Percentiles rank a stretch among this genome's conserved stretches.
phyloP scores from a whole-genome alignment of 2,113 vertebrate genomes.

The pig (Sus scrofa) region T2T-Sscrofa CM000820.6:25664501-25665000 shows the following conservation, averaged over 20 bases:
- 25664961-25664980: background rate
- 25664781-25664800: background rate
- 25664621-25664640: background rate
- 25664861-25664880: background rate
- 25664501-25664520: background rate
- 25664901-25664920: background rate
- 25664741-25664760: constrained; percentile 57
- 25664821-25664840: background rate
- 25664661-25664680: background rate
- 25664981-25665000: background rate
- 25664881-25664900: background rate
- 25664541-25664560: background rate
- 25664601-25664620: background rate
- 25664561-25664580: background rate
- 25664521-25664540: background rate
- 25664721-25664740: background rate
- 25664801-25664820: constrained; percentile 8
- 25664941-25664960: background rate
- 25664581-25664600: background rate
- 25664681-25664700: background rate
- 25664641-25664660: constrained; percentile 27
- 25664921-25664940: background rate
- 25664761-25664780: constrained; percentile 28
- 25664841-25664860: background rate
- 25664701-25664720: constrained; percentile 25